A percentile compares a stretch with the other conserved stretches of the same genome.
phyloP scores from a whole-genome alignment of 2,113 vertebrate genomes.

The Phrynocephalus versicolor region DNA sequence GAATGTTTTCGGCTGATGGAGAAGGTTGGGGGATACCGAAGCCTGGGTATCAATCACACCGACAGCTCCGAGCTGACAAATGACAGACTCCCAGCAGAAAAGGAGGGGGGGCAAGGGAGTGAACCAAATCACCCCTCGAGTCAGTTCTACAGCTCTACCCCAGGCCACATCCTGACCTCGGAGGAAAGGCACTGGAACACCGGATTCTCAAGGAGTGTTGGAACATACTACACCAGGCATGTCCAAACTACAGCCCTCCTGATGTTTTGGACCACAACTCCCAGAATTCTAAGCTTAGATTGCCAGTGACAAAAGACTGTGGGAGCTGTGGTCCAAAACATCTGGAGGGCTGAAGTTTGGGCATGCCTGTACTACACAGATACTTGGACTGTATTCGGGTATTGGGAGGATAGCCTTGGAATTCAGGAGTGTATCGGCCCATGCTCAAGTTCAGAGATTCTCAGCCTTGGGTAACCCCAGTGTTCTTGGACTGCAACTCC shows the following conservation, averaged over 20 bases:
- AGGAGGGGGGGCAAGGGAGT: background rate
- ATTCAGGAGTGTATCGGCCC: background rate
- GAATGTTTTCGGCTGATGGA: slow-evolving; percentile 71
- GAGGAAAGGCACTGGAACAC: background rate
- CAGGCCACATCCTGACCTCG: slow-evolving; percentile 8
- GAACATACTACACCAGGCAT: too few species aligned
- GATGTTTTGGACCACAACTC: too few species aligned
- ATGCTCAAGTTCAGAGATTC: background rate
- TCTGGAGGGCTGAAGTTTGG: too few species aligned
- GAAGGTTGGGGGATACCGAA: slow-evolving; percentile 59
- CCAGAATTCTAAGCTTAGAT: too few species aligned
- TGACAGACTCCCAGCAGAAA: slow-evolving; percentile 68
- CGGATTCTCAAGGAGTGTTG: background rate
- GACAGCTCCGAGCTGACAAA: slow-evolving; percentile 67
- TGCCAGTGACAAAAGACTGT: too few species aligned
- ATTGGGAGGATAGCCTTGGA: background rate
- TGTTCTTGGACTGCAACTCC: background rate
- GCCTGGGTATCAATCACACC: slow-evolving; percentile 75
- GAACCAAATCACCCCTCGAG: slow-evolving; percentile 13
- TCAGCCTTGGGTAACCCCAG: too few species aligned
- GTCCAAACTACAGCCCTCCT: too few species aligned
- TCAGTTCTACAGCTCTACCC: background rate
- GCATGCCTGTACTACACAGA: too few species aligned
- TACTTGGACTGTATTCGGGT: fast-evolving
- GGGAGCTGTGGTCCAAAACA: too few species aligned